Conservation (phyloP, 2,797 vertebrate species). For the Threskiornis aethiopicus region DNA sequence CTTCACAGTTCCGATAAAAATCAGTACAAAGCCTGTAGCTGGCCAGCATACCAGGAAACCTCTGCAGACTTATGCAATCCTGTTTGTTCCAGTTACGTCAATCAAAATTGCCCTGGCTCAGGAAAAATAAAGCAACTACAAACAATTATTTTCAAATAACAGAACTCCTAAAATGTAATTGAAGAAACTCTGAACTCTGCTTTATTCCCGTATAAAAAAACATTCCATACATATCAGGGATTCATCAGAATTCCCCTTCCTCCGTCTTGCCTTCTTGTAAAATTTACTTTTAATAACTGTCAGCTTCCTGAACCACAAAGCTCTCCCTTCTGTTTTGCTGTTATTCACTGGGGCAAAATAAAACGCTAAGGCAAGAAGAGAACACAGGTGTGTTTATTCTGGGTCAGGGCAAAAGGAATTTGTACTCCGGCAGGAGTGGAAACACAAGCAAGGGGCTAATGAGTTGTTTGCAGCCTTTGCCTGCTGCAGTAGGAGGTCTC, state of each 20-base stretch:
- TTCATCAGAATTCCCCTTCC: slow-evolving; percentile 44
- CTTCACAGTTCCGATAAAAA: slow-evolving; percentile 12
- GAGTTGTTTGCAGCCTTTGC: background rate
- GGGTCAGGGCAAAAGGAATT: slow-evolving; percentile 12
- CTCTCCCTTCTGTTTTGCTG: slow-evolving; percentile 18
- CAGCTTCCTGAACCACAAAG: slow-evolving; percentile 45
- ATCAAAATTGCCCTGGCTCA: background rate
- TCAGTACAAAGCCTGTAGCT: slow-evolving; percentile 11
- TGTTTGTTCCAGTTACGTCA: background rate
- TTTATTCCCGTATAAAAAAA: slow-evolving; percentile 35
- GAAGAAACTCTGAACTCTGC: slow-evolving; percentile 18
- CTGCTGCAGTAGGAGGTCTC: background rate
- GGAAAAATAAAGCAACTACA: slow-evolving; percentile 2
- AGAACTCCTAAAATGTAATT: slow-evolving; percentile 11
- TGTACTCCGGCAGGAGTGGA: background rate
- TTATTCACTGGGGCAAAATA: slow-evolving; percentile 7
- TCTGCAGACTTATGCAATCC: slow-evolving; percentile 35
- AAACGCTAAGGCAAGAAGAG: background rate
- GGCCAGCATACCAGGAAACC: slow-evolving; percentile 7
- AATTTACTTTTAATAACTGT: slow-evolving; percentile 63
- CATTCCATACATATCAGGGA: slow-evolving; percentile 63
- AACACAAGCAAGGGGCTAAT: background rate
- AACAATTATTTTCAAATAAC: slow-evolving; percentile 39
- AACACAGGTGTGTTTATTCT: slow-evolving; percentile 43
- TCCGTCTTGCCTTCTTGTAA: background rate